Conservation (phyloP, 2,113 vertebrate species). For the Herpailurus yagouaroundi region DNA sequence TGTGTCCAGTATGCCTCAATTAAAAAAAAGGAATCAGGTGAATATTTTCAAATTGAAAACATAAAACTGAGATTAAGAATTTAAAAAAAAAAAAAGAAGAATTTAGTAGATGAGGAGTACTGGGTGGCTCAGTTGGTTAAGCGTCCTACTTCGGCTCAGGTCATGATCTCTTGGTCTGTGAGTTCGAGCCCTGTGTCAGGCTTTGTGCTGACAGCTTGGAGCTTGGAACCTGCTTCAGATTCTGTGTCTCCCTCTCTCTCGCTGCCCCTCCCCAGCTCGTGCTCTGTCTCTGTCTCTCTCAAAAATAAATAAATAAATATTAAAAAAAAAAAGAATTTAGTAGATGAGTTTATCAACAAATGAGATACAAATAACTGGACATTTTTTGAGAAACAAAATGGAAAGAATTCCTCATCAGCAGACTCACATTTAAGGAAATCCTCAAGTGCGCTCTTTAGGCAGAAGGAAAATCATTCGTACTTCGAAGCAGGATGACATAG, state of each 20-base stretch:
- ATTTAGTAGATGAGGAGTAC: background rate
- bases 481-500: background rate
- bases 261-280: no score
- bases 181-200: no score
- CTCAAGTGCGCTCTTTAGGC: background rate
- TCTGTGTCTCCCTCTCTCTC: no score
- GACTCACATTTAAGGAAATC: background rate
- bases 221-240: no score
- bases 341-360: background rate
- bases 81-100: background rate
- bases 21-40: constrained; percentile 6
- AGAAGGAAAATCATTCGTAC: background rate
- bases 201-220: no score
- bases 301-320: no score
- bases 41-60: constrained; percentile 17
- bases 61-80: background rate
- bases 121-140: no score
- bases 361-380: background rate
- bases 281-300: no score
- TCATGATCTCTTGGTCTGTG: no score
- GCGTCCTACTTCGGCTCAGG: no score
- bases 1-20: background rate
- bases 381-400: background rate
- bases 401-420: background rate
- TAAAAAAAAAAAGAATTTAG: background rate